Percentiles rank a stretch among this genome's conserved stretches.
These are phyloP conservation scores for Schrankia costaestrigalis DNA, from an alignment of 2,888 invertebrate genomes.

Conservation along the genomic window DNA sequence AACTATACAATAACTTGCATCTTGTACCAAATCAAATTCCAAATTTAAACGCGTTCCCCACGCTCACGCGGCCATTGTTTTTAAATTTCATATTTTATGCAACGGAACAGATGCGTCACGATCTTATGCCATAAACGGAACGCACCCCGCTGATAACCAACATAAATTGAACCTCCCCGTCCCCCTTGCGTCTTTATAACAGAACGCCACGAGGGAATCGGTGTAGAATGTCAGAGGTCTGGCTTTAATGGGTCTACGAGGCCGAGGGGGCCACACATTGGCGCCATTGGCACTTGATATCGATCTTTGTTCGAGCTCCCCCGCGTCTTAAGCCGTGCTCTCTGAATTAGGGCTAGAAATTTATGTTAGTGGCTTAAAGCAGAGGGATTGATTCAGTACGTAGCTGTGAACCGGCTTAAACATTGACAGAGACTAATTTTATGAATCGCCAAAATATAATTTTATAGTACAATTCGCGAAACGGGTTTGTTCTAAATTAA, in stretches of 20 bases:
- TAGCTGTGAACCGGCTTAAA: slow-evolving; percentile 39
- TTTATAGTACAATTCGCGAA: slow-evolving; percentile 13
- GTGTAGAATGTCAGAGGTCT: slow-evolving; percentile 56
- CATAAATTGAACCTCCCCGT: slow-evolving; percentile 42
- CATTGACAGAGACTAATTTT: slow-evolving; percentile 43
- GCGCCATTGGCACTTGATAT: slow-evolving; percentile 72
- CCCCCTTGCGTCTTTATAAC: slow-evolving; percentile 44
- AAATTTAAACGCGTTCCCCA: slow-evolving; percentile 24
- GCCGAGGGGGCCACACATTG: slow-evolving; percentile 64
- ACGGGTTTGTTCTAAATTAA: slow-evolving; percentile 15
- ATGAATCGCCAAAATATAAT: slow-evolving; percentile 35
- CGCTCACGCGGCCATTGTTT: slow-evolving; percentile 48
- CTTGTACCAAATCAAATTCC: slow-evolving; percentile 19
- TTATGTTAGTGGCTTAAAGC: slow-evolving; percentile 60
- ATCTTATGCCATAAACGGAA: slow-evolving; percentile 65
- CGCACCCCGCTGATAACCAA: slow-evolving; percentile 58
- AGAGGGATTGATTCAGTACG: slow-evolving; percentile 43
- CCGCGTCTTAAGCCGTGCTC: slow-evolving; percentile 60
- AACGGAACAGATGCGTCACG: slow-evolving; percentile 75
- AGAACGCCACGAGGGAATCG: slow-evolving; percentile 41
- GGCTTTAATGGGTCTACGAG: slow-evolving; percentile 47
- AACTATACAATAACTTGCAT: slow-evolving; percentile 9
- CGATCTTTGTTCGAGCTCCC: slow-evolving; percentile 73
- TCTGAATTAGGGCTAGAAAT: slow-evolving; percentile 68
- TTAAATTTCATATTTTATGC: slow-evolving; percentile 68